phyloP scores from a whole-genome alignment of 2,113 vertebrate genomes.

The Phalacrocorax brasilianus region DNA sequence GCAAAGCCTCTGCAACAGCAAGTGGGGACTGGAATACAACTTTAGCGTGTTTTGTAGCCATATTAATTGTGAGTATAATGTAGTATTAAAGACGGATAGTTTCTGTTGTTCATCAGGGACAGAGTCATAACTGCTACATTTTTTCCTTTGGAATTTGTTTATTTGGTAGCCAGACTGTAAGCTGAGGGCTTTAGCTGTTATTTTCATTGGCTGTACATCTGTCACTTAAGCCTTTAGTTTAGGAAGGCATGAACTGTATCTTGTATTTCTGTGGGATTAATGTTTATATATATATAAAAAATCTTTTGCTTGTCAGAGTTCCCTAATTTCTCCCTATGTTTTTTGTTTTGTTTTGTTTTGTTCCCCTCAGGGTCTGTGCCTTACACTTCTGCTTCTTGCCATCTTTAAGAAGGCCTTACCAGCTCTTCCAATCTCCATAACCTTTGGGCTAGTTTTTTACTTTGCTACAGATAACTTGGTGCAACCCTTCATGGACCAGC shows the following conservation, averaged over 20 bases:
- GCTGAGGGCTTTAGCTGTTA: not conserved
- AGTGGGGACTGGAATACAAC: constrained; percentile 99
- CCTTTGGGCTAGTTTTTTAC: constrained; percentile 98
- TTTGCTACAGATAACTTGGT: constrained; percentile 98
- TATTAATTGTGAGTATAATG: constrained; percentile 89
- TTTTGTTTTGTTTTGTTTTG: not conserved
- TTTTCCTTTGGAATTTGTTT: not conserved
- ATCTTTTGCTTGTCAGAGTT: not conserved
- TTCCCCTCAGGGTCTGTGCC: constrained; percentile 88
- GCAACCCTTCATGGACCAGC: constrained; percentile 94
- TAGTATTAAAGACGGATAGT: not conserved
- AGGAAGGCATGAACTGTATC: not conserved
- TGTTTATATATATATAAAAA: not conserved
- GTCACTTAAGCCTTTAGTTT: not conserved
- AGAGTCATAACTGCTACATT: not conserved
- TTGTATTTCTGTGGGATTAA: not conserved
- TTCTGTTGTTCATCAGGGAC: not conserved
- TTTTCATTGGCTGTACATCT: not conserved
- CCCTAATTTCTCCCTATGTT: not conserved
- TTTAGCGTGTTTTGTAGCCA: constrained; percentile 97
- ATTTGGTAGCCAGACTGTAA: not conserved
- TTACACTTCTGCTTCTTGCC: constrained; percentile 94
- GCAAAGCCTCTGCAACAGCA: constrained; percentile 97
- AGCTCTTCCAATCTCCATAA: constrained; percentile 97
- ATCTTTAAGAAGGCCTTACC: constrained; percentile 99